Conservation (phyloP, 1,140 invertebrate genomes). For the Cyrtorhinus lividipennis region DNA sequence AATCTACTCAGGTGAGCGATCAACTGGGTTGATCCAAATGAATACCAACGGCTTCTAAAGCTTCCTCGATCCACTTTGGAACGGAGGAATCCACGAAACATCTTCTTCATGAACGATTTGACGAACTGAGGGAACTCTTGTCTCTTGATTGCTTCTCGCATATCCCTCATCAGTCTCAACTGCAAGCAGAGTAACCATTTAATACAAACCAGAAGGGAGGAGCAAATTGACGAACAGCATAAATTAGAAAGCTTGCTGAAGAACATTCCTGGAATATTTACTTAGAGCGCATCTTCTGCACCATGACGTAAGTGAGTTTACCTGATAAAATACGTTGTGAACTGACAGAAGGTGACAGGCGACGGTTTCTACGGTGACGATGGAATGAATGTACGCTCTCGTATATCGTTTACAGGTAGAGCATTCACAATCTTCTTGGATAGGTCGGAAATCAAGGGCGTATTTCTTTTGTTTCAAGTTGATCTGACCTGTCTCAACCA, state of each 20-base stretch:
- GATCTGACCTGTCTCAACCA: constrained; percentile 67
- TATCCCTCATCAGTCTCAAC: constrained; percentile 70
- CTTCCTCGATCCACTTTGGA: constrained; percentile 72
- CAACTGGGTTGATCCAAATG: no score
- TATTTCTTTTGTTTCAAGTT: constrained; percentile 69
- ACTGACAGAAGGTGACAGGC: constrained; percentile 83
- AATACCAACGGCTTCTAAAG: constrained; percentile 42
- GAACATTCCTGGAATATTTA: no score
- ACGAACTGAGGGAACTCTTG: constrained; percentile 74
- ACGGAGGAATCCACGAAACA: constrained; percentile 57
- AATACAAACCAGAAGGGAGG: no score
- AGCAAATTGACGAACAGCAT: no score
- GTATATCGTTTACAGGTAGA: constrained; percentile 81
- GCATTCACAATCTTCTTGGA: constrained; percentile 78
- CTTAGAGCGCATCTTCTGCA: no score
- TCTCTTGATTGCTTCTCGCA: constrained; percentile 64
- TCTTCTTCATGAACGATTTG: constrained; percentile 54
- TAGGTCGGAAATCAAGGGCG: constrained; percentile 63
- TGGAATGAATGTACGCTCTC: constrained; percentile 78
- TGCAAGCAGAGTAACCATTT: no score
- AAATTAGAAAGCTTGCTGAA: no score
- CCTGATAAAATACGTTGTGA: constrained; percentile 81
- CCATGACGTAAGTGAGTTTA: constrained; percentile 30
- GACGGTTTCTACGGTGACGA: constrained; percentile 76
- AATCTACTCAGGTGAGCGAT: no score